Evolutionary conservation across 2,113 vertebrate genomes (phyloP).

Genomic region (Spea multiplicata): DNA sequence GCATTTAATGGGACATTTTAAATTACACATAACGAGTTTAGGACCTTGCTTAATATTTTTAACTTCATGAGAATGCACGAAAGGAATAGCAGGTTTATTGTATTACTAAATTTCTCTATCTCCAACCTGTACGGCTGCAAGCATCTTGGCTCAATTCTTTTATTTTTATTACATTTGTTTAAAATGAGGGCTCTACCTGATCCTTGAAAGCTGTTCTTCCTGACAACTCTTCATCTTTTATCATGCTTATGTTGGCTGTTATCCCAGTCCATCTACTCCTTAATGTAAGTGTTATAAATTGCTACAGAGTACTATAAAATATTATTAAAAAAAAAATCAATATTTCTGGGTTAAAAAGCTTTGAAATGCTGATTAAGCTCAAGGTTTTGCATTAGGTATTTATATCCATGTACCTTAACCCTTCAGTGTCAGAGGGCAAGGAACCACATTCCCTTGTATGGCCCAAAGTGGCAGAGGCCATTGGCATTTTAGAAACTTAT

Average conservation of each 20-base stretch:
- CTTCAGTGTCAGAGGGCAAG: constrained; percentile 10
- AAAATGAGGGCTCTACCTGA: constrained; percentile 61
- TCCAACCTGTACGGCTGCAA: constrained; percentile 33
- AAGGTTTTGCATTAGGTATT: constrained; percentile 47
- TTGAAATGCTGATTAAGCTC: constrained; percentile 69
- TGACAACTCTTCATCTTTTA: constrained; percentile 68
- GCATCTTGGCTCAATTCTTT: constrained; percentile 35
- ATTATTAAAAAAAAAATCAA: constrained; percentile 76
- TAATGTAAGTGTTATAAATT: constrained; percentile 78
- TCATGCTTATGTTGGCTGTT: constrained; percentile 66
- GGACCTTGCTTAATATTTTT: constrained; percentile 2
- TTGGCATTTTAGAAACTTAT: not conserved
- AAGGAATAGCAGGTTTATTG: not conserved
- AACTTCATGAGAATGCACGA: not conserved
- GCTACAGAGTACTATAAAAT: constrained; percentile 69
- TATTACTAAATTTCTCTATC: constrained; percentile 10
- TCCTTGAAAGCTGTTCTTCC: constrained; percentile 60
- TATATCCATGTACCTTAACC: constrained; percentile 31
- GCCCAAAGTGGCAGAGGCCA: constrained; percentile 12
- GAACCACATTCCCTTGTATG: constrained; percentile 26
- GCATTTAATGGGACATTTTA: not conserved
- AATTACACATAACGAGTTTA: not conserved
- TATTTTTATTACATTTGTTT: constrained; percentile 49
- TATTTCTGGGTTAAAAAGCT: constrained; percentile 74
- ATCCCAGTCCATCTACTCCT: constrained; percentile 69